Base-by-base conservation (phyloP, 1,140 invertebrate species). In the Drosophila pseudoobscura region DNA sequence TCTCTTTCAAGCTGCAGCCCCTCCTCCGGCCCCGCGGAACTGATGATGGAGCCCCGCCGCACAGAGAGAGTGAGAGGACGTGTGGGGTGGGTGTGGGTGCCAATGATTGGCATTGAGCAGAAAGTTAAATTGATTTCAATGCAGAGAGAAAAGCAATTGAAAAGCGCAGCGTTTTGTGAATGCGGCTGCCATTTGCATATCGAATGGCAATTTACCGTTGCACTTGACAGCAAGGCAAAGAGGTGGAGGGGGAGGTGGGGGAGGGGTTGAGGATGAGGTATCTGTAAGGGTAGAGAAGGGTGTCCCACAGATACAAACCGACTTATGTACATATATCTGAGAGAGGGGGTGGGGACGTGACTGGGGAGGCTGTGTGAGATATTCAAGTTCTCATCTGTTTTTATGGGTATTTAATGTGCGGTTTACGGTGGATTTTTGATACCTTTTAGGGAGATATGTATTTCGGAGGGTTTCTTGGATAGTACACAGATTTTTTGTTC, bases 61-160 rank as follows among this genome's bases (percentile, higher is more conserved):
- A 39, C 9, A 39, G 3, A 13, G 0, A 35, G 8, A 35, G 6
- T 0, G 54, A 31, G 46, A 39, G 35, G 0, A 50, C 59, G 57
- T 62, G 47, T 73, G 22, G 45, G 49, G 52, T 58, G 64, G 71
- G 76, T 5, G 65, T 57, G 53, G 53, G 82, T 87, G 82, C 73
- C 82, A 87, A 85, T 85, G 82, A 85, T 85, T 85, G 82, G 74
- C 82, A 75, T 87, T 85, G 78, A 85, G 69, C 82, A 87, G 82
- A 85, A 85, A 85, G 82, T 87, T 87, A 85, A 85, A 85, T 87
- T 87, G 82, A 82, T 87, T 87, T 85, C 82, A 82, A 85, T 87
- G 80, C 78, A 78, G 64, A 69, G 49, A 45, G 61, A 75, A 74
- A 74, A 59, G 78, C 82, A 87, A 87, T 87, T 78, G 82, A 85